Evolutionary conservation across 2,113 vertebrate genomes (phyloP).

Genomic region (Cisticola juncidis): DNA sequence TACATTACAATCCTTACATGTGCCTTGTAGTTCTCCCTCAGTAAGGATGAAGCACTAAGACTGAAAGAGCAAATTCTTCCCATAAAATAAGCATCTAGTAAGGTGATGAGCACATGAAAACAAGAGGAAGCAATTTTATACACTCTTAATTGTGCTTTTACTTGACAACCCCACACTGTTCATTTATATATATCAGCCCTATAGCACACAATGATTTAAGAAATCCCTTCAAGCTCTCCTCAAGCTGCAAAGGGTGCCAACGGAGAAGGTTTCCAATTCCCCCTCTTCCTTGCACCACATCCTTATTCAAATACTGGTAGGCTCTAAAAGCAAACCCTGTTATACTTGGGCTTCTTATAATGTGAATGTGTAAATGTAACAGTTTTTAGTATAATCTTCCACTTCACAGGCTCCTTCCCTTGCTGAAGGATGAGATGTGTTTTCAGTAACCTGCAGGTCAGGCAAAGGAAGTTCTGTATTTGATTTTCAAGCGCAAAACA

Average conservation of each 20-base stretch:
- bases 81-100: not conserved
- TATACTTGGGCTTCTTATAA: not conserved
- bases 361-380: not conserved
- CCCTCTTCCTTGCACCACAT: not conserved
- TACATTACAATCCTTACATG: not conserved
- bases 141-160: not conserved
- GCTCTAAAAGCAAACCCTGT: not conserved
- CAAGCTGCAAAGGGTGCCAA: not conserved
- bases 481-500: not conserved
- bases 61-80: not conserved
- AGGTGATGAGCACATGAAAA: not conserved
- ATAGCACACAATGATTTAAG: not conserved
- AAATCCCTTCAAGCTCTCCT: not conserved
- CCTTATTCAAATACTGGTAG: not conserved
- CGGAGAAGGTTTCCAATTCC: not conserved
- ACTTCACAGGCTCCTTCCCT: not conserved
- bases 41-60: not conserved
- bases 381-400: not conserved
- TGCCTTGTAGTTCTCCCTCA: not conserved
- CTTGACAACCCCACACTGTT: not conserved
- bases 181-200: not conserved
- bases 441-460: accelerated
- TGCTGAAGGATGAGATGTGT: not conserved
- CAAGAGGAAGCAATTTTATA: not conserved
- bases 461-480: not conserved